Evolutionary conservation across 2,888 invertebrate genomes (phyloP).

Genomic region (Cephus pulcher): DNA sequence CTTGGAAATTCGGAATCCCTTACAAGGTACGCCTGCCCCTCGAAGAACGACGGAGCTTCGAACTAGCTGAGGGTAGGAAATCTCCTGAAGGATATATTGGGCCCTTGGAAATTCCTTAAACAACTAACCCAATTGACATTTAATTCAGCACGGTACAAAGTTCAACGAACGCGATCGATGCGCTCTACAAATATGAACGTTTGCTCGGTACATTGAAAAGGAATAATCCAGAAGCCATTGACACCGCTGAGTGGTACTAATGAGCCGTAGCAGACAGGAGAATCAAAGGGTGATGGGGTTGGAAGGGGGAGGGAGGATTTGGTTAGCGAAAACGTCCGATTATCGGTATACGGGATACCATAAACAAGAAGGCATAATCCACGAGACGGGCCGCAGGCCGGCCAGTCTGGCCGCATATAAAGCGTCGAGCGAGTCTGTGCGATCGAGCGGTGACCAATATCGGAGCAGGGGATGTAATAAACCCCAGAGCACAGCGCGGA

Average conservation of each 20-base stretch:
- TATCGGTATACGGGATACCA: conserved; percentile 24
- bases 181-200: background rate
- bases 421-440: background rate
- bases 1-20: background rate
- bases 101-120: conserved; percentile 30
- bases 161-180: background rate
- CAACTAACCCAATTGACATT: conserved; percentile 3
- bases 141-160: no score
- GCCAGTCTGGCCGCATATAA: no score
- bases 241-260: background rate
- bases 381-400: background rate
- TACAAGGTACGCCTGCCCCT: no score
- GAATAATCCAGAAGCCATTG: background rate
- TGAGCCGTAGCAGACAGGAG: no score
- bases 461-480: conserved; percentile 42
- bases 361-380: conserved; percentile 26
- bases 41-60: background rate
- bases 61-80: background rate
- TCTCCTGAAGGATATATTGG: conserved; percentile 9
- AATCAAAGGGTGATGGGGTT: no score
- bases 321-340: background rate
- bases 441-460: conserved; percentile 47
- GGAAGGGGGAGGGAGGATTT: no score
- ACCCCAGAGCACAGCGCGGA: conserved; percentile 38
- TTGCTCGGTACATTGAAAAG: background rate